Percentiles rank a stretch among this genome's conserved stretches.
Evolutionary conservation across 2,888 invertebrate species (phyloP).

Genomic region (Carpatolechia fugitivella): DNA sequence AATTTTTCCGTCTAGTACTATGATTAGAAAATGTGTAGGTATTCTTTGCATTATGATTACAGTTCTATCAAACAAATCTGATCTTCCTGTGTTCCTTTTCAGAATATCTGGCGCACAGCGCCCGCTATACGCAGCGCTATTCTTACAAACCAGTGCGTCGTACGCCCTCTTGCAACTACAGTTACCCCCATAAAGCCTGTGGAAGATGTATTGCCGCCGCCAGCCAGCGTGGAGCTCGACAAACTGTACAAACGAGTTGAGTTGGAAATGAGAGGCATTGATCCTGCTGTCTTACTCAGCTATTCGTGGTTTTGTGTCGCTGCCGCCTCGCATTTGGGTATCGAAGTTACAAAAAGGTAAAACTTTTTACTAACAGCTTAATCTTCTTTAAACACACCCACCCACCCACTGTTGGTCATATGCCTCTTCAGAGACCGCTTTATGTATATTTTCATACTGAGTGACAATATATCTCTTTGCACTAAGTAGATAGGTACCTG

Average conservation of each 20-base stretch:
- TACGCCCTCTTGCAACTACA: conserved; percentile 43
- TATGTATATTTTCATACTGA: no score
- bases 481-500: no score
- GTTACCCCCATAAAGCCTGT: conserved; percentile 39
- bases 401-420: no score
- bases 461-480: neutral
- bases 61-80: neutral
- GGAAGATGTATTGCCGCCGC: conserved; percentile 35
- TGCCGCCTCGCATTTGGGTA: conserved; percentile 89
- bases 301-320: conserved; percentile 91
- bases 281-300: conserved; percentile 92
- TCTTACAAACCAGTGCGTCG: conserved; percentile 30
- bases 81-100: conserved; percentile 17
- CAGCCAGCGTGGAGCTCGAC: conserved; percentile 76
- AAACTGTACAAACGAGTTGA: conserved; percentile 90
- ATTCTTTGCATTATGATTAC: neutral
- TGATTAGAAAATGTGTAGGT: no score
- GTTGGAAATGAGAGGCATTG: conserved; percentile 92
- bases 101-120: conserved; percentile 54
- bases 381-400: neutral
- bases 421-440: no score
- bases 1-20: neutral
- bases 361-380: conserved; percentile 30
- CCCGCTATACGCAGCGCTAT: conserved; percentile 40
- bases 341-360: conserved; percentile 86